Evolutionary conservation across 2,797 vertebrate genomes (phyloP).

Genomic region (Bradypodion pumilum): DNA sequence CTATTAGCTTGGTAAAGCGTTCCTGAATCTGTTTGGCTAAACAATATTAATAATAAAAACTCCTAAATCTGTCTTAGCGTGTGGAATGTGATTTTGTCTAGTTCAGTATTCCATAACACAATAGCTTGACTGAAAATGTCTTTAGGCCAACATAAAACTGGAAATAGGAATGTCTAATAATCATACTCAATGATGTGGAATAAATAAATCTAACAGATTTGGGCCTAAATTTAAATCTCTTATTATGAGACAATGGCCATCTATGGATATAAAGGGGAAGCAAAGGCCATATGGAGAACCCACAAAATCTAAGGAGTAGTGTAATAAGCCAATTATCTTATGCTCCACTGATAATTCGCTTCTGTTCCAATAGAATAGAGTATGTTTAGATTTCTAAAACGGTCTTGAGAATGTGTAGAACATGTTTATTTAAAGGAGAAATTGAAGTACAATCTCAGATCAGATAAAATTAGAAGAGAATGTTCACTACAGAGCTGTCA

Average conservation of each 20-base stretch:
- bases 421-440: neutral
- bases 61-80: too few relatives aligned
- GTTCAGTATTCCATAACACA: too few relatives aligned
- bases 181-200: neutral
- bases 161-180: neutral
- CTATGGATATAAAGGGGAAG: neutral
- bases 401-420: neutral
- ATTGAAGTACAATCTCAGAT: neutral
- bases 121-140: too few relatives aligned
- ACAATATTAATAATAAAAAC: too few relatives aligned
- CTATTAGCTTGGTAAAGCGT: too few relatives aligned
- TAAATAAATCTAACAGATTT: neutral
- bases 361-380: neutral
- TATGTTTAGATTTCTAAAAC: neutral
- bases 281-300: neutral
- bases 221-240: neutral
- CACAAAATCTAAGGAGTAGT: too few relatives aligned
- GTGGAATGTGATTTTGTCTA: too few relatives aligned
- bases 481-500: neutral
- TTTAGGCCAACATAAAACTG: neutral
- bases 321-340: too few relatives aligned
- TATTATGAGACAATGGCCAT: neutral
- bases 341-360: too few relatives aligned
- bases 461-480: slow-evolving; percentile 7
- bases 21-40: too few relatives aligned